These are phyloP conservation scores for Perdita meconis DNA, from an alignment of 2,888 invertebrate genomes.

Conservation along the genomic window DNA sequence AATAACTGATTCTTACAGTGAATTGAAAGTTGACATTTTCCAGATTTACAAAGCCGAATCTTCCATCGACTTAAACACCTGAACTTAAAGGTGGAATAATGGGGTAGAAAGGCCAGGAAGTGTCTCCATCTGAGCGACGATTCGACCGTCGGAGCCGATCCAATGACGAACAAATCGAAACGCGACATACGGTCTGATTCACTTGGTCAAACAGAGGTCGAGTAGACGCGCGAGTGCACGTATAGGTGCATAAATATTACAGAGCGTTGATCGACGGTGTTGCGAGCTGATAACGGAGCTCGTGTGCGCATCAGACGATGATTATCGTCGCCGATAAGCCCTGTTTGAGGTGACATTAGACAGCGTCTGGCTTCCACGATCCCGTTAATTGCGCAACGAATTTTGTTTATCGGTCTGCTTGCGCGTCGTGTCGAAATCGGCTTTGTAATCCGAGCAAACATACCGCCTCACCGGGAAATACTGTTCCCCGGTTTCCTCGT, in stretches of 20 bases:
- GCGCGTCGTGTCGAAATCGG: conserved; percentile 41
- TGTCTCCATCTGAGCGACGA: conserved; percentile 1
- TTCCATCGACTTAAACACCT: no score
- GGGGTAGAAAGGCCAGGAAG: no score
- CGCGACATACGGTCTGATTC: conserved; percentile 36
- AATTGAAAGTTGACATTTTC: no score
- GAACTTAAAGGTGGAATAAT: no score
- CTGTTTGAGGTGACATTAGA: conserved; percentile 64
- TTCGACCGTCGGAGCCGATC: not conserved
- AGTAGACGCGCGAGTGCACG: conserved; percentile 8
- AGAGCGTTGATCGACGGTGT: conserved; percentile 35
- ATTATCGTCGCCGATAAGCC: conserved; percentile 53
- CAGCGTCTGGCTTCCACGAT: conserved; percentile 44
- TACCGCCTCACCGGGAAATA: conserved; percentile 5
- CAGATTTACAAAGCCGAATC: no score
- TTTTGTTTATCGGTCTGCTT: conserved; percentile 47
- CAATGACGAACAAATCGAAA: conserved; percentile 6
- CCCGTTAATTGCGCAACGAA: conserved; percentile 59
- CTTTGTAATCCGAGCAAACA: conserved; percentile 38
- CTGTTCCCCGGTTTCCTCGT: conserved; percentile 5
- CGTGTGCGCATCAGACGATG: conserved; percentile 23
- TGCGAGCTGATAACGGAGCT: conserved; percentile 35
- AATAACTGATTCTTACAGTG: no score
- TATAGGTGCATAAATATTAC: conserved; percentile 39
- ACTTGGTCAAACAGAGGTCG: conserved; percentile 26